Evolutionary conservation across 2,888 invertebrate genomes (phyloP).

Genomic region (Petrolisthes manimaculis): DNA sequence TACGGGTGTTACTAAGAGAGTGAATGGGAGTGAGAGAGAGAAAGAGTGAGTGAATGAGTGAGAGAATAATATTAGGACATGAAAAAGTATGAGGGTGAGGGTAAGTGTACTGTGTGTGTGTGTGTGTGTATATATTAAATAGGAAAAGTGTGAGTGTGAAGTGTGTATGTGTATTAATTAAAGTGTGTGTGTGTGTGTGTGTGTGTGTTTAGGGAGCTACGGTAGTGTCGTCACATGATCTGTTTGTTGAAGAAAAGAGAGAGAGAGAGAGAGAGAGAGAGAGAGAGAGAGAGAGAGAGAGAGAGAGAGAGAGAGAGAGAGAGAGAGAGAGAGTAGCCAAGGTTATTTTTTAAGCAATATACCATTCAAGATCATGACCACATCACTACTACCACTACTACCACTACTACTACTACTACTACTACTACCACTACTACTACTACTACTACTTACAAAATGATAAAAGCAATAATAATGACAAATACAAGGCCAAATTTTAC

Average conservation of each 20-base stretch:
- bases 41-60: neutral
- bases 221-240: too few relatives aligned
- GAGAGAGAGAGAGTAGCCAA: too few relatives aligned
- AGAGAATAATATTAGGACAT: neutral
- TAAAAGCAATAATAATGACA: too few relatives aligned
- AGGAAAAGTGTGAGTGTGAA: neutral
- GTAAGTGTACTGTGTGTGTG: neutral
- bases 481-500: too few relatives aligned
- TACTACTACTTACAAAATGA: too few relatives aligned
- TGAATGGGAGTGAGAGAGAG: neutral
- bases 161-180: neutral
- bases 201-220: too few relatives aligned
- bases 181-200: neutral
- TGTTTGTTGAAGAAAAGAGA: too few relatives aligned
- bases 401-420: neutral
- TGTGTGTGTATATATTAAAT: neutral
- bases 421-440: neutral
- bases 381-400: neutral
- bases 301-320: too few relatives aligned
- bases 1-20: too few relatives aligned
- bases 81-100: neutral
- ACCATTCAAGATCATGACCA: neutral
- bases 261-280: too few relatives aligned
- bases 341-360: too few relatives aligned
- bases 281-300: too few relatives aligned